These are phyloP conservation scores for Shargacucullia verbasci DNA, from an alignment of 2,888 invertebrate genomes.

Conservation along the genomic window DNA sequence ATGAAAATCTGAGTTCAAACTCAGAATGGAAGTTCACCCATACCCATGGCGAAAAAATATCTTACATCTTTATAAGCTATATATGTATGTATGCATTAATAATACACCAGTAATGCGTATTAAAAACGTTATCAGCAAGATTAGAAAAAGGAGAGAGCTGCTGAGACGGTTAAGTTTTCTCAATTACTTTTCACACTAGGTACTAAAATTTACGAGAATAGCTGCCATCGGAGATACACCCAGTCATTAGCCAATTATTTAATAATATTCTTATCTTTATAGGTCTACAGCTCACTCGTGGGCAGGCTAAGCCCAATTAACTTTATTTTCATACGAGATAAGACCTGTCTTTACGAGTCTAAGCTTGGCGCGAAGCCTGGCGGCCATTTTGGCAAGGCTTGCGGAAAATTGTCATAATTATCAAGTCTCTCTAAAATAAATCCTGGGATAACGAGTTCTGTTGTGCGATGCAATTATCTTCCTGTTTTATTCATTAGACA, in stretches of 20 bases:
- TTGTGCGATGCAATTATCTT: not conserved
- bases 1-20: no score
- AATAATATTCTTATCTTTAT: conserved; percentile 3
- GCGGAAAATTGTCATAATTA: not conserved
- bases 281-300: conserved; percentile 25
- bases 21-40: no score
- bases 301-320: conserved; percentile 19
- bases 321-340: conserved; percentile 23
- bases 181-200: conserved; percentile 15
- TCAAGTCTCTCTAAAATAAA: conserved; percentile 3
- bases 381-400: conserved; percentile 18
- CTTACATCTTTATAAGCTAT: no score
- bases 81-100: no score
- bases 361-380: conserved; percentile 9
- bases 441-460: not conserved
- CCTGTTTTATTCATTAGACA: not conserved
- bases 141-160: conserved; percentile 15
- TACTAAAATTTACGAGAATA: conserved; percentile 1
- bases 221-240: conserved; percentile 1
- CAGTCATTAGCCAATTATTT: conserved; percentile 19
- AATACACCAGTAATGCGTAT: no score
- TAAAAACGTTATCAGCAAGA: no score
- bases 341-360: conserved; percentile 6
- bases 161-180: conserved; percentile 10
- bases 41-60: no score